Base-by-base conservation (phyloP, 2,797 vertebrate genomes). In the Odontamblyopus lacepedii region DNA sequence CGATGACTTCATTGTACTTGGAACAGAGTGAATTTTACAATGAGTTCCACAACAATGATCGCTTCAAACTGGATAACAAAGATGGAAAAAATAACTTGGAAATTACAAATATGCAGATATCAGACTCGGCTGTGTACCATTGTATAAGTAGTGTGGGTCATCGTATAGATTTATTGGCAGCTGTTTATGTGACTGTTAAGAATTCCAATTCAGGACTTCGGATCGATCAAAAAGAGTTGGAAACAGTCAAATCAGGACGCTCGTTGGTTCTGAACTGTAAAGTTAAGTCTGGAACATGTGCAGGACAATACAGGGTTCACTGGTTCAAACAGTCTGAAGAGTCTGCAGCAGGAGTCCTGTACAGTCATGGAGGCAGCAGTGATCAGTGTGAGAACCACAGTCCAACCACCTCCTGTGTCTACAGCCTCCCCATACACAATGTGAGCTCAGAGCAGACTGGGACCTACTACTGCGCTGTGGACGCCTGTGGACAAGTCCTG, bases 391-490 rank as follows among this genome's bases (percentile, higher is more conserved):
- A 76, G 2, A 38, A 9, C 8, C 9, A 38, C 59, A 77, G 60
- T 27, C 75, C 59, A 27, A 18, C 56, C 1, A 19, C 41, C 11
- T 48, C 44, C 12, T 48, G 44, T 15, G 13, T 48, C 13, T 48
- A 48, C 44, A 48, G 44, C 44, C 44, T 48, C 44, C 44, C 44
- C 44, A 48, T 48, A 48, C 44, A 48, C 44, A 48, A 48, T 13
- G 12, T 48, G 44, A 15, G 13, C 44, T 48, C 78, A 64, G 32
- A 63, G 9, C 53, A 81, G 57, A 23, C 56, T 74, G 89, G 72
- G 29, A 83, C 67, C 64, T 86, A 87, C 70, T 82, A 78, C 80
- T 91, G 89, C 72, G 79, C 87, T 73, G 83, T 90, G 2, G 82
- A 29, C 53, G 73, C 76, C 13, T 90, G 89, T 87, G 85, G 83